Percentiles rank a stretch among this genome's conserved stretches.
phyloP scores from a whole-genome alignment of 2,797 vertebrate genomes.

The Tokudaia tokunoshimensis region DNA sequence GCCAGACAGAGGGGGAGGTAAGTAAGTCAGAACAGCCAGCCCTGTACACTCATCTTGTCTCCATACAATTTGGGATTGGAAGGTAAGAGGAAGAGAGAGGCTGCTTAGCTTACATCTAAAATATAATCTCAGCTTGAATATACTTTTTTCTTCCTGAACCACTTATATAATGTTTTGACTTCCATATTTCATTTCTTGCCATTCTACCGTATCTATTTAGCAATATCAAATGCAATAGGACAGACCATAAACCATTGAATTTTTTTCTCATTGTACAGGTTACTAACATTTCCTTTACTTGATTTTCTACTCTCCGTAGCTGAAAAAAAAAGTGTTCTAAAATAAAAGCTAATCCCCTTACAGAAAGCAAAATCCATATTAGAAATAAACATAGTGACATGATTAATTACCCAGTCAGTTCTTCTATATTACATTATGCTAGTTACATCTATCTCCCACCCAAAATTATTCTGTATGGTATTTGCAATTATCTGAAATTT shows the following conservation, averaged over 20 bases:
- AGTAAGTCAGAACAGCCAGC: not conserved
- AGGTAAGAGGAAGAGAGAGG: not conserved
- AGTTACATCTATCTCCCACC: not conserved
- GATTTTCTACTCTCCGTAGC: not conserved
- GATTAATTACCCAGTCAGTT: not conserved
- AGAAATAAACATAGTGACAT: not conserved
- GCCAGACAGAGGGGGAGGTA: not conserved
- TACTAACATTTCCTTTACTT: not conserved
- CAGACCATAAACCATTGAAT: not conserved
- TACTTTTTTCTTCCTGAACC: not conserved
- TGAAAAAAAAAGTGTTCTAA: not conserved
- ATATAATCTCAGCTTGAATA: not conserved
- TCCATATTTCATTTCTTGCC: slow-evolving; percentile 2
- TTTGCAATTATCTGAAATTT: not conserved
- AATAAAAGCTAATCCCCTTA: not conserved
- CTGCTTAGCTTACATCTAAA: not conserved
- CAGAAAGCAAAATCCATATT: slow-evolving; percentile 10
- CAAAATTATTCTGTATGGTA: slow-evolving; percentile 23
- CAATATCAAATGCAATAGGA: not conserved
- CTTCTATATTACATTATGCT: not conserved
- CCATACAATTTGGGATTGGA: not conserved
- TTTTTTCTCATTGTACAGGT: not conserved
- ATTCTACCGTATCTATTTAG: not conserved
- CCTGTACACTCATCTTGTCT: not conserved
- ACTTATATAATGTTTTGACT: not conserved